Percentiles rank a stretch among this genome's conserved stretches.
Evolutionary conservation across 1,140 invertebrate species (phyloP).

Genomic region (Scaptomyza hsui): DNA sequence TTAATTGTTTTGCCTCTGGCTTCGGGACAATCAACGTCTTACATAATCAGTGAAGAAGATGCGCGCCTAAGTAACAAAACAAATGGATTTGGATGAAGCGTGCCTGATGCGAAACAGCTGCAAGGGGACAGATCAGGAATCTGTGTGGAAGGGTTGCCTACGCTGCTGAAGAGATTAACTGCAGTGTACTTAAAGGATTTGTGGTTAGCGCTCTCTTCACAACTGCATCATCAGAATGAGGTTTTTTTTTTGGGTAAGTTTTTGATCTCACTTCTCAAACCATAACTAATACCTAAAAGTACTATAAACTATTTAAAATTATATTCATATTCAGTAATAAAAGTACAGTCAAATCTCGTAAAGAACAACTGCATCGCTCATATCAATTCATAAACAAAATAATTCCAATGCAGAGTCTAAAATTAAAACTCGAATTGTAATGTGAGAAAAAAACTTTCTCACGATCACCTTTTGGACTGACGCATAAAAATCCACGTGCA

Average conservation of each 20-base stretch:
- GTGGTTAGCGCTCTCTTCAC: constrained; percentile 44
- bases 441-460: constrained; percentile 83
- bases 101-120: constrained; percentile 74
- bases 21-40: constrained; percentile 47
- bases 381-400: constrained; percentile 79
- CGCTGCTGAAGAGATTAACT: constrained; percentile 46
- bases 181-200: constrained; percentile 62
- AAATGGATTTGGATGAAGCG: constrained; percentile 69
- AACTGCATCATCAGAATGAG: constrained; percentile 9
- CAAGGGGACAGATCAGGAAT: constrained; percentile 24
- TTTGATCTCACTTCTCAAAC: neutral
- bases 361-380: constrained; percentile 53
- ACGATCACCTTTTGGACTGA: constrained; percentile 77
- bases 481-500: constrained; percentile 80
- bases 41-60: constrained; percentile 65
- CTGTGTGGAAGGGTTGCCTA: constrained; percentile 59
- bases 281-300: too few species aligned
- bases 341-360: constrained; percentile 67
- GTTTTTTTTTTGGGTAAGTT: neutral
- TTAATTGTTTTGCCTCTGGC: constrained; percentile 63
- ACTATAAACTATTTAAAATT: neutral
- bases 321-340: constrained; percentile 14
- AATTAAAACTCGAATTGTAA: constrained; percentile 69
- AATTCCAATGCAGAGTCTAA: constrained; percentile 68
- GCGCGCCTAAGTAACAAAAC: constrained; percentile 42